Evolutionary conservation across 92 coral and sea anemone species (phyloP).

Genomic region (Pocillopora grandis): DNA sequence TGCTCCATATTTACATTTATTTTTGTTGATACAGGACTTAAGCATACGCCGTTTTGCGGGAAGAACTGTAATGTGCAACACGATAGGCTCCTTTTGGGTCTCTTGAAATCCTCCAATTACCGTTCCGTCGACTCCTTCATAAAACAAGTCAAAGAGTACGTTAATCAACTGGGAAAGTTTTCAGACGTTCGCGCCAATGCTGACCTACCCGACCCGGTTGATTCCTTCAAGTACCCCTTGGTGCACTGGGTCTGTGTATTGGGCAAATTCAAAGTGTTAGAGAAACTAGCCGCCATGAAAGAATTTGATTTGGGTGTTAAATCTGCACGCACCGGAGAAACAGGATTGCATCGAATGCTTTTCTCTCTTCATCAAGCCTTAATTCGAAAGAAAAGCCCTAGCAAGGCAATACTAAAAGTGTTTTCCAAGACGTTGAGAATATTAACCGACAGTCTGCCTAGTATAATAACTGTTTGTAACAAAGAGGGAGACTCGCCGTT

Average conservation of each 20-base stretch:
- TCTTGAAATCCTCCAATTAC: conserved; percentile 34
- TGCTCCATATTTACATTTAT: background rate
- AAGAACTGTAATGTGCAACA: conserved; percentile 2
- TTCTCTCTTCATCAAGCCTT: conserved; percentile 28
- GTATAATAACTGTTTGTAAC: conserved; percentile 1
- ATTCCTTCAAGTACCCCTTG: conserved; percentile 45
- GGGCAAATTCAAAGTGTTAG: conserved; percentile 45
- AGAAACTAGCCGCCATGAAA: conserved; percentile 15
- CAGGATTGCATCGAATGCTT: conserved; percentile 43
- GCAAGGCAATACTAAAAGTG: conserved; percentile 35
- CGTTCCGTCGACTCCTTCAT: conserved; percentile 9
- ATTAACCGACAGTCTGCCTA: conserved; percentile 1
- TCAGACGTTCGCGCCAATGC: conserved; percentile 16
- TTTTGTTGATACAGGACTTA: conserved; percentile 2
- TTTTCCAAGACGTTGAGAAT: conserved; percentile 26
- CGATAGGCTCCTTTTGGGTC: conserved; percentile 29
- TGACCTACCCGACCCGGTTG: conserved; percentile 30
- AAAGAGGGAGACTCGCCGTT: conserved; percentile 47
- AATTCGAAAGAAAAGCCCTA: conserved; percentile 11
- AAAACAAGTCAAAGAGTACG: conserved; percentile 25
- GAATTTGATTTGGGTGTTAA: conserved; percentile 37
- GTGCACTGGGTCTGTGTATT: conserved; percentile 71
- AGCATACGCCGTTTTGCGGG: conserved; percentile 41
- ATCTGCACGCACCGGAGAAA: conserved; percentile 36
- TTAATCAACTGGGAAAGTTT: conserved; percentile 32